phyloP scores from a whole-genome alignment of 2,113 vertebrate species.

The Setophaga kirtlandii region DNA sequence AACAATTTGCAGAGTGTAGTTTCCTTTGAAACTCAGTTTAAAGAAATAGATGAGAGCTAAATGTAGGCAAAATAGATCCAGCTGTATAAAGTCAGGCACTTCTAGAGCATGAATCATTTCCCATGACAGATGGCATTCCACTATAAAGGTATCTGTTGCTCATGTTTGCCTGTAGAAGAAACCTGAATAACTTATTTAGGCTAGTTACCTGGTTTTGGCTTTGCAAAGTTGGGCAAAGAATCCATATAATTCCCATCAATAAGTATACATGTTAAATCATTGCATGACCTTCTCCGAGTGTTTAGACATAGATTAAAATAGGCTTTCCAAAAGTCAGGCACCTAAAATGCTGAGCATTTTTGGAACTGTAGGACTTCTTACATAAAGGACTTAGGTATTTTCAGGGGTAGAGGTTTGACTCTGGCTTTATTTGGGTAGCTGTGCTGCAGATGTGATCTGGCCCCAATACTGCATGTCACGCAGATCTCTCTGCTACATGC shows the following conservation, averaged over 20 bases:
- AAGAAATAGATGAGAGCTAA: neutral
- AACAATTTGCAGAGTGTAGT: neutral
- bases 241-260: neutral
- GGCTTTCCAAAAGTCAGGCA: neutral
- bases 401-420: neutral
- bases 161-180: neutral
- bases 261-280: neutral
- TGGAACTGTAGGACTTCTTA: neutral
- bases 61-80: neutral
- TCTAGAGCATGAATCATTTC: neutral
- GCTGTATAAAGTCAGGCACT: neutral
- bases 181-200: neutral
- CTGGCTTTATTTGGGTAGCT: neutral
- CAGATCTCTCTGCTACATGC: neutral
- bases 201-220: neutral
- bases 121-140: neutral
- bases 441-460: neutral
- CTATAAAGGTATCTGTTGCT: neutral
- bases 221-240: neutral
- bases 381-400: neutral
- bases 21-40: constrained; percentile 13
- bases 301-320: neutral
- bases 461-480: neutral
- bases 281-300: neutral
- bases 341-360: neutral